Evolutionary conservation across 2,113 vertebrate genomes (phyloP).

Genomic region (Hypanus sabinus): DNA sequence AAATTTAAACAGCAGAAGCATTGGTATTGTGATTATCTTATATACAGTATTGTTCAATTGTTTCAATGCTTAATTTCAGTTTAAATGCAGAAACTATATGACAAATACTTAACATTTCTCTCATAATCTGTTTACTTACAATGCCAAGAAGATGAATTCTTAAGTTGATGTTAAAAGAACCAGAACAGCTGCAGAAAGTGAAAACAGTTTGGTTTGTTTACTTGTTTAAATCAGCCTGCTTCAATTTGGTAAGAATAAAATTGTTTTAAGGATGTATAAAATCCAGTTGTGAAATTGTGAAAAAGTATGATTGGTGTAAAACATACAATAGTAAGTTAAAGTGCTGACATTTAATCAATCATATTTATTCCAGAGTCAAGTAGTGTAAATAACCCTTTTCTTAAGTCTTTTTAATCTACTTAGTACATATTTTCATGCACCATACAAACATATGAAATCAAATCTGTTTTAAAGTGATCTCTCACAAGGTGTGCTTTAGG

Average conservation of each 20-base stretch:
- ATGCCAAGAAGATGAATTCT: neutral
- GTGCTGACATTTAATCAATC: neutral
- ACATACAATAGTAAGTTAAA: neutral
- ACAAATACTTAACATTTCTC: neutral
- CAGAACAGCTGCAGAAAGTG: neutral
- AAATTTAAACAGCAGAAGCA: constrained; percentile 15
- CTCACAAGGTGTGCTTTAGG: constrained; percentile 49
- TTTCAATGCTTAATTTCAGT: neutral
- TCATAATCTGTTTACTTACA: neutral
- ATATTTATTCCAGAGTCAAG: constrained; percentile 55
- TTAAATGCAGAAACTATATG: neutral
- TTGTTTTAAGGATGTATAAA: neutral
- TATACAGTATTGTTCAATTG: no score
- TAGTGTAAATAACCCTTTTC: constrained; percentile 52
- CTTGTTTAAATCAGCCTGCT: neutral
- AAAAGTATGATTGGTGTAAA: neutral
- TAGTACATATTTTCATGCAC: constrained; percentile 50
- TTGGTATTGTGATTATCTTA: neutral
- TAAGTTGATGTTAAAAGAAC: neutral
- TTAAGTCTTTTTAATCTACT: constrained; percentile 67
- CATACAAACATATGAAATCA: constrained; percentile 49
- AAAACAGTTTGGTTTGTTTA: neutral
- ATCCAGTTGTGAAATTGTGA: neutral
- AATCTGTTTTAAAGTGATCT: constrained; percentile 57
- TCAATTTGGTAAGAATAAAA: neutral